phyloP scores from a whole-genome alignment of 2,888 invertebrate genomes.

The Rhaphigaster nebulosa region DNA sequence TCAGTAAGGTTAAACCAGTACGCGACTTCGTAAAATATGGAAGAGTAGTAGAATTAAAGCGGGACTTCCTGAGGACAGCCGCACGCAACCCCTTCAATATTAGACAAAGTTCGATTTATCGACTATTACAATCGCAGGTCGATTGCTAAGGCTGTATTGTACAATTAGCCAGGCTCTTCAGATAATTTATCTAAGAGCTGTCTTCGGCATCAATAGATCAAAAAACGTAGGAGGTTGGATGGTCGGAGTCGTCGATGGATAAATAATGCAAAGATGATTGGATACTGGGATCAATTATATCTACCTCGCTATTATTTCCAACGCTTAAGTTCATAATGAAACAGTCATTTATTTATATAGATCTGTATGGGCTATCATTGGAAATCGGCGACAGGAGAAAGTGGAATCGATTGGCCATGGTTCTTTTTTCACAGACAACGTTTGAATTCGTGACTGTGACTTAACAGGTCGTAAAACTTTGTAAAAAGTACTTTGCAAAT shows the following conservation, averaged over 20 bases:
- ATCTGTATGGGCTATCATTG: rapidly evolving
- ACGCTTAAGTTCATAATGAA: background rate
- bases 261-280: background rate
- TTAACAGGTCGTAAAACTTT: too few species aligned
- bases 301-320: background rate
- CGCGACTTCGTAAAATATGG: background rate
- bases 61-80: background rate
- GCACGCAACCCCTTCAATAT: conserved; percentile 1
- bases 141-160: background rate
- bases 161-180: background rate
- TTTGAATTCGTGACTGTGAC: too few species aligned
- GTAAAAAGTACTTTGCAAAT: too few species aligned
- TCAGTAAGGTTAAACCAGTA: background rate
- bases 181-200: conserved; percentile 19
- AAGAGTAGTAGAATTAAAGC: background rate
- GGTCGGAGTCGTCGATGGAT: background rate
- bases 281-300: background rate
- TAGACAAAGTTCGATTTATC: background rate
- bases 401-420: background rate
- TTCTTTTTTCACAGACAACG: background rate
- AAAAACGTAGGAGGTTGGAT: background rate
- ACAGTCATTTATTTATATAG: background rate
- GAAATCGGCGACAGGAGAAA: background rate
- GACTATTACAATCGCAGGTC: background rate
- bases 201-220: background rate